Evolutionary conservation across 92 coral and sea anemone genomes (phyloP).

Genomic region (Porites evermanni): DNA sequence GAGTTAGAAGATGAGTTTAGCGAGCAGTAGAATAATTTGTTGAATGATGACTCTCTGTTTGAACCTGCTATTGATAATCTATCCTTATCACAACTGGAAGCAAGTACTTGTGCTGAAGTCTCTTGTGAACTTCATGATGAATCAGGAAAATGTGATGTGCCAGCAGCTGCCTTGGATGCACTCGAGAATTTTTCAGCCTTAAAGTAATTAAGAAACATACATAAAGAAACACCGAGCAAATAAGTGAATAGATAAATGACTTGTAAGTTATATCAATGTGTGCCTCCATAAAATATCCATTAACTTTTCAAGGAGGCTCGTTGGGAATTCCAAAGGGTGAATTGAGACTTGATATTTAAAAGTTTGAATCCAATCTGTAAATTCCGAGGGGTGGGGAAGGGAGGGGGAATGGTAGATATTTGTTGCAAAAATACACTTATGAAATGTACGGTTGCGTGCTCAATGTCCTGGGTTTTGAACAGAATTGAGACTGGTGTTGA

Average conservation of each 20-base stretch:
- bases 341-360: neutral
- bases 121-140: conserved; percentile 25
- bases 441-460: conserved; percentile 2
- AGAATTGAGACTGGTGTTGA: neutral
- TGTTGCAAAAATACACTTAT: conserved; percentile 23
- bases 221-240: neutral
- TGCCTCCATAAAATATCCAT: conserved; percentile 21
- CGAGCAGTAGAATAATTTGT: conserved; percentile 48
- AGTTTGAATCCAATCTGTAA: conserved; percentile 11
- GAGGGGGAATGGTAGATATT: conserved; percentile 10
- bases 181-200: conserved; percentile 5
- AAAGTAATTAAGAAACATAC: neutral
- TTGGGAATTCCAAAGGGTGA: too few species aligned
- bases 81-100: conserved; percentile 47
- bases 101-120: conserved; percentile 33
- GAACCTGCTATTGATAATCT: conserved; percentile 60
- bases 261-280: neutral
- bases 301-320: neutral
- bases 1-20: conserved; percentile 25
- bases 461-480: too few species aligned
- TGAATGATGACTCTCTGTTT: conserved; percentile 64
- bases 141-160: conserved; percentile 37
- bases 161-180: conserved; percentile 40
- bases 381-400: conserved; percentile 17
- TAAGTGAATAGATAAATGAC: conserved; percentile 19